Percentiles rank a stretch among this genome's conserved stretches.
These are phyloP conservation scores for Aramus guarauna DNA, from an alignment of 2,113 vertebrate genomes.

Conservation along the genomic window DNA sequence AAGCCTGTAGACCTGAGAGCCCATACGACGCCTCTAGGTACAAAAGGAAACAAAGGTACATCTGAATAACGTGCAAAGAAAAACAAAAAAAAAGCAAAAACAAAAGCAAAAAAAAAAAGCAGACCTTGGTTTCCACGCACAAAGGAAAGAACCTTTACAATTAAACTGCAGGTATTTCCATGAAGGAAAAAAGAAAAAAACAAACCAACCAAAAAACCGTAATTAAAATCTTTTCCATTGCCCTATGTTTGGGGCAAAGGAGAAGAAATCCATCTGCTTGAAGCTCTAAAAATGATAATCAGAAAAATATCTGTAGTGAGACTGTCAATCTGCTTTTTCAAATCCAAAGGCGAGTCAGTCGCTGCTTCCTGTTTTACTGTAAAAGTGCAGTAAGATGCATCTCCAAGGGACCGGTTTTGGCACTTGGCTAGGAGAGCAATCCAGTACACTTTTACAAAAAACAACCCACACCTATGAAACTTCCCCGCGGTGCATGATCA, in stretches of 20 bases:
- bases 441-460: neutral
- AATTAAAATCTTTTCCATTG: neutral
- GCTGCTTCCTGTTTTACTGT: neutral
- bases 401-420: neutral
- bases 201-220: too few relatives aligned
- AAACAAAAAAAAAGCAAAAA: too few relatives aligned
- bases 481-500: neutral
- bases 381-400: neutral
- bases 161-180: neutral
- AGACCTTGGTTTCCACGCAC: neutral
- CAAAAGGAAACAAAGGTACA: neutral
- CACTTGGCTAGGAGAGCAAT: neutral
- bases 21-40: neutral
- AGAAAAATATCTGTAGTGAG: neutral
- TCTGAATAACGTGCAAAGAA: neutral
- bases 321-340: neutral
- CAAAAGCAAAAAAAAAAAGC: neutral
- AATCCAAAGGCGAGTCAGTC: neutral
- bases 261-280: neutral
- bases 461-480: neutral
- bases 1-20: neutral
- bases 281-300: neutral
- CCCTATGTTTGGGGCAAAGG: neutral
- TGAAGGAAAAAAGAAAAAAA: rapidly evolving
- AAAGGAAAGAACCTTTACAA: neutral